Evolutionary conservation across 2,888 invertebrate species (phyloP), one percentile per base, ranked within the genome.

Genomic region (Furcula furcula): DNA sequence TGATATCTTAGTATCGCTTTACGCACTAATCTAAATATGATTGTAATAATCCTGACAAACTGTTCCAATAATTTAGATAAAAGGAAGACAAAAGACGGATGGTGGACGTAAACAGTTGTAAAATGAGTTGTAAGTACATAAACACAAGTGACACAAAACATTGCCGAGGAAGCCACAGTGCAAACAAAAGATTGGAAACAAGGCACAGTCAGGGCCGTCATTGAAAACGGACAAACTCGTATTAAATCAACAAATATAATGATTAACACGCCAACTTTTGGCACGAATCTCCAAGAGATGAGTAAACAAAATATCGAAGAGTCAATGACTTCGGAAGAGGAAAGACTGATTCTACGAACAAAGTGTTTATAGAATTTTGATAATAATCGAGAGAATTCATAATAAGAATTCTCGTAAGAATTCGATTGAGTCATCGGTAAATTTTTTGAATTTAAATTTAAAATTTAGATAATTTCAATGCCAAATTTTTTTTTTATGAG

Each of bases 301-400:
- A 81, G 72, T 79, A 76, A 81, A 82, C 80, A 79, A 49, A 70
- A 70, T 46, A 53, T 49, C 37, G 51, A 46, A 59, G 62, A 73
- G 84, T 84, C 84, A 83, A 69, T 80, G 85, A 84, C 82, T 77
- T 63, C 52, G 44, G 38, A 52, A 43, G 61, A 46, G 53, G 45
- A 66, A 64, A 66, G 69, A 68, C 56, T n/a, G 58, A 45, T 69
- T 66, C 56, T 57, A 56, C 56, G 65, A 62, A 70, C 40, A 45
- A 41, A 39, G 30, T 42, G 35, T 22, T 34, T 47, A 7, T 7
- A 7, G 12, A 23, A 38, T 40, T 46, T 46, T 40, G 14, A 36
- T 36, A 40, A 36, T n/a, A n/a, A n/a, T n/a, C n/a, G n/a, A n/a
- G n/a, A n/a, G n/a, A n/a, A n/a, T n/a, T n/a, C n/a, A n/a, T n/a